Evolutionary conservation across 1,140 invertebrate genomes (phyloP), one percentile per base, ranked within the genome.

Genomic region (Bombus fervidus): DNA sequence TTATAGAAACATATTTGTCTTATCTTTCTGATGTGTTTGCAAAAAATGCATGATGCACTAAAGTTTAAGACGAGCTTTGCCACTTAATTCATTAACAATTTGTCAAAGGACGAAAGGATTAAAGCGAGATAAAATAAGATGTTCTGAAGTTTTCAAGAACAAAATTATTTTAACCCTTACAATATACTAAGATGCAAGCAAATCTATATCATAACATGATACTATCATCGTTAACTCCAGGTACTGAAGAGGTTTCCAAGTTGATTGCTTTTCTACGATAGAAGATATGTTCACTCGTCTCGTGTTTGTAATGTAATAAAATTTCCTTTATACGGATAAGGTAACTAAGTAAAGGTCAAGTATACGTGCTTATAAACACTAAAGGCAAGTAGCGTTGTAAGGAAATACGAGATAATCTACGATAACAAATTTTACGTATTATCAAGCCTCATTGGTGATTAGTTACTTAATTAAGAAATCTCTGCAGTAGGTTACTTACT

Each of bases 301-400:
- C 41, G n/a, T 41, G 62, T 25, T 41, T 18, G 34, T 39, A 34
- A 3, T 22, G 6, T 22, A 69, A 69, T 53, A 39, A 80, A 80
- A 80, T 69, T 68, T 71, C 34, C 64, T 53, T 37, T 39, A n/a
- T 22, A 59, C 62, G 25, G 43, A 57, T 10, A n/a, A 53, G 57
- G 22, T 68, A 69, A 57, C 47, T 83, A 78, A 71, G 83, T 73
- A 78, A 85, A 39, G 47, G 66, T 64, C 53, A 39, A 34, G 72
- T 59, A 39, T 66, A 39, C n/a, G 43, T 18, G 53, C 88, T 92
- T 87, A 82, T 80, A 86, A 92, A 91, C 85, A 92, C 85, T 53
- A 53, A 22, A 22, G 92, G 92, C 90, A 83, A 83, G 47, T 53
- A 28, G 5, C 12, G 73, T 69, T 89, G 85, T 81, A 83, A 89